Conservation (phyloP, 1,140 invertebrate genomes). For the Hyles euphorbiae region DNA sequence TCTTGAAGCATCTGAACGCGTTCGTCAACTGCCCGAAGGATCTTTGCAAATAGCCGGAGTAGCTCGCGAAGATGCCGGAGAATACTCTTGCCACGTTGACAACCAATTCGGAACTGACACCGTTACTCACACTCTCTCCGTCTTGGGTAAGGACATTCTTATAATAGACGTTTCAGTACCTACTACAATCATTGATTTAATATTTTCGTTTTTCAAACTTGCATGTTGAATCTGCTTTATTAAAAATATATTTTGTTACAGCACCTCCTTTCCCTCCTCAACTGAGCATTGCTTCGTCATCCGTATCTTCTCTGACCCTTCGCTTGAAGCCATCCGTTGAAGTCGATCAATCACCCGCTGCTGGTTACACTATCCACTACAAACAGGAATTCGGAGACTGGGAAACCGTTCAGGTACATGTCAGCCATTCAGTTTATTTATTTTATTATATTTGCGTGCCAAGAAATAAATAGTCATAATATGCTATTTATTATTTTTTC, state of each 20-base stretch:
- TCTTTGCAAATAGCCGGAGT: slow-evolving; percentile 93
- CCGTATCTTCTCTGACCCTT: slow-evolving; percentile 87
- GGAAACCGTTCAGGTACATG: slow-evolving; percentile 87
- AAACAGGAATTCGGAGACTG: slow-evolving; percentile 95
- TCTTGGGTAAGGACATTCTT: slow-evolving; percentile 80
- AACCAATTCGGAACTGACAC: slow-evolving; percentile 95
- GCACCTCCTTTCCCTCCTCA: slow-evolving; percentile 90
- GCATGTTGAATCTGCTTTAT: neutral
- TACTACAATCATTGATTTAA: too few relatives aligned
- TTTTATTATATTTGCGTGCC: neutral
- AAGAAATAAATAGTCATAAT: neutral
- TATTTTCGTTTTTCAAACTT: too few relatives aligned
- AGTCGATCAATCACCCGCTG: slow-evolving; percentile 85
- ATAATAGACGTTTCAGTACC: too few relatives aligned
- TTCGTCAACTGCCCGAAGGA: slow-evolving; percentile 90
- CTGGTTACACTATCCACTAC: slow-evolving; percentile 92
- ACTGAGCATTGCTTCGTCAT: slow-evolving; percentile 86
- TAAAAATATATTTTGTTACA: slow-evolving; percentile 38
- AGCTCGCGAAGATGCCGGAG: slow-evolving; percentile 90
- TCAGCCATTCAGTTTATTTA: neutral
- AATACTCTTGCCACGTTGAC: slow-evolving; percentile 93
- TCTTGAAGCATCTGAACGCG: slow-evolving; percentile 83
- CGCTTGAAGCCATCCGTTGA: slow-evolving; percentile 87
- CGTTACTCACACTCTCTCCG: slow-evolving; percentile 92
- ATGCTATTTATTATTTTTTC: slow-evolving; percentile 15